Evolutionary conservation across 2,113 vertebrate species (phyloP).

Genomic region (Sturnus vulgaris): DNA sequence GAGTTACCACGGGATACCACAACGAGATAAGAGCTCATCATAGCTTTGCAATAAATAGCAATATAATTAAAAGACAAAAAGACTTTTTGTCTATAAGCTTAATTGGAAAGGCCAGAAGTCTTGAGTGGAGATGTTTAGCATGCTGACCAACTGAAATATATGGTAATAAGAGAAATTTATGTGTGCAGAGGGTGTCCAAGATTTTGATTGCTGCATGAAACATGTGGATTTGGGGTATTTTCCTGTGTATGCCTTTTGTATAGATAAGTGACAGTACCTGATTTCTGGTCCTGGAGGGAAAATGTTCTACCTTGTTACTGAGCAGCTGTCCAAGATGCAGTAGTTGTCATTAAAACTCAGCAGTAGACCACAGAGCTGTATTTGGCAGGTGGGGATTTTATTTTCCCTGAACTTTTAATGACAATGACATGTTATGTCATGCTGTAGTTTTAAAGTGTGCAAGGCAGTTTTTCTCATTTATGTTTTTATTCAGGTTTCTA

Average conservation of each 20-base stretch:
- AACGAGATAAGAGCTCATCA: conserved; percentile 44
- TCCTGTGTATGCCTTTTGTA: not conserved
- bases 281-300: not conserved
- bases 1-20: conserved; percentile 21
- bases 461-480: not conserved
- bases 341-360: not conserved
- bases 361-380: not conserved
- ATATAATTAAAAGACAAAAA: conserved; percentile 47
- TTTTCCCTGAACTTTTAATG: not conserved
- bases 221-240: not conserved
- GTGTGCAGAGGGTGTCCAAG: not conserved
- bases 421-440: not conserved
- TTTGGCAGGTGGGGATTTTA: not conserved
- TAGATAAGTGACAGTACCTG: not conserved
- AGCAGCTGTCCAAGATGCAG: not conserved
- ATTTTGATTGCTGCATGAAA: not conserved
- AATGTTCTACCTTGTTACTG: not conserved
- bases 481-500: not conserved
- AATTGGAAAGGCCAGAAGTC: conserved; percentile 36
- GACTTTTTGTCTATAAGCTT: conserved; percentile 18
- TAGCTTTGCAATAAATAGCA: conserved; percentile 43
- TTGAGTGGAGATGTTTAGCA: not conserved
- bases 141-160: not conserved
- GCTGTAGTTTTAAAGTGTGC: not conserved
- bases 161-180: not conserved